These are phyloP conservation scores for Pantelozetes paolii DNA, from an alignment of 2,888 invertebrate genomes.

Conservation along the genomic window DNA sequence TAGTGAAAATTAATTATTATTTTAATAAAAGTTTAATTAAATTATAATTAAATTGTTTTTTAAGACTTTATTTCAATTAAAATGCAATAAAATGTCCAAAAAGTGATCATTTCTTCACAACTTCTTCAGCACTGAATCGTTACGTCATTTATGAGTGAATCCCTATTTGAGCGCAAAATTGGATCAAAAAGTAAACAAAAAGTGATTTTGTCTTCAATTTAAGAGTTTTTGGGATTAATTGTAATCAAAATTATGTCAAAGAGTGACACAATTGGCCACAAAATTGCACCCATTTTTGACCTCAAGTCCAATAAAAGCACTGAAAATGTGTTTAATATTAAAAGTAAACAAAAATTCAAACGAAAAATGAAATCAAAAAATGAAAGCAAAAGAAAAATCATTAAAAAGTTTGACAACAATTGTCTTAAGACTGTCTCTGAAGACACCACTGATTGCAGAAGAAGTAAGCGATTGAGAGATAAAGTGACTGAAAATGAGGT, in stretches of 20 bases:
- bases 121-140: background rate
- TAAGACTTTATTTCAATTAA: too few relatives aligned
- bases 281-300: constrained; percentile 13
- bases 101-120: background rate
- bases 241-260: background rate
- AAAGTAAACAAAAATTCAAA: background rate
- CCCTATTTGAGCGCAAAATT: constrained; percentile 11
- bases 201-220: background rate
- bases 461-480: constrained; percentile 19
- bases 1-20: too few relatives aligned
- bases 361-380: constrained; percentile 17
- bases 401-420: background rate
- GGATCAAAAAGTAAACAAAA: background rate
- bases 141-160: background rate
- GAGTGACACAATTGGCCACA: background rate
- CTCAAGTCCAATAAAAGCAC: background rate
- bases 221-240: background rate
- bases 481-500: background rate
- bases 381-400: constrained; percentile 1
- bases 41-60: background rate
- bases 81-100: too few relatives aligned
- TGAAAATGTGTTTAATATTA: background rate
- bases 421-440: background rate
- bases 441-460: background rate
- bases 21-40: background rate